These are phyloP conservation scores for Gouania willdenowi DNA, from an alignment of 2,797 vertebrate species.

Conservation along the genomic window DNA sequence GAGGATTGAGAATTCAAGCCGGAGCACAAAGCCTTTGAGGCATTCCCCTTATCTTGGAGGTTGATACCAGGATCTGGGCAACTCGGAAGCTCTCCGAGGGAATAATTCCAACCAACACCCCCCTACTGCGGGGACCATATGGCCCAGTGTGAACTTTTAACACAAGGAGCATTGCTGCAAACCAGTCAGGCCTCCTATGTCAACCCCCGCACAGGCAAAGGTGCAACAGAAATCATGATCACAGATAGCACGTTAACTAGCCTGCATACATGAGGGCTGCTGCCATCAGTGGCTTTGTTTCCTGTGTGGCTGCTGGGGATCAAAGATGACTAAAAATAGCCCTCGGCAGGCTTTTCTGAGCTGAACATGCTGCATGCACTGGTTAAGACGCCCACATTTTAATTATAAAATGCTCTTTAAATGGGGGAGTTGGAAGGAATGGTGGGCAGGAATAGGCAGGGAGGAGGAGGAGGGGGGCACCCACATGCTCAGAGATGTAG, in stretches of 20 bases:
- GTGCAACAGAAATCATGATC: constrained; percentile 42
- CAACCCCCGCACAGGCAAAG: constrained; percentile 28
- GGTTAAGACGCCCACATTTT: constrained; percentile 63
- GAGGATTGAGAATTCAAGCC: constrained; percentile 66
- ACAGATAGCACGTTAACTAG: constrained; percentile 47
- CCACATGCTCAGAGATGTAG: constrained; percentile 55
- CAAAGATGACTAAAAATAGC: constrained; percentile 72
- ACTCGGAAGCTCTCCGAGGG: constrained; percentile 61
- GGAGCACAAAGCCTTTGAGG: constrained; percentile 67
- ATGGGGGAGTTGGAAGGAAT: constrained; percentile 24
- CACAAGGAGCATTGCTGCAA: constrained; percentile 53
- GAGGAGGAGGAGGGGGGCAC: neutral
- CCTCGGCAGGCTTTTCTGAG: constrained; percentile 56
- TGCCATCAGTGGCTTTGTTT: constrained; percentile 51
- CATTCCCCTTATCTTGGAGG: constrained; percentile 59
- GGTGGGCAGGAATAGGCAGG: neutral
- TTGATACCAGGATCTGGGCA: constrained; percentile 61
- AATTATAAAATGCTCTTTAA: constrained; percentile 69
- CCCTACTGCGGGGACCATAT: constrained; percentile 70
- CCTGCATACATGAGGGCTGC: constrained; percentile 38
- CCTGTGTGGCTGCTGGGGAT: constrained; percentile 56
- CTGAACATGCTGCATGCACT: constrained; percentile 62
- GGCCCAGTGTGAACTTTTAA: constrained; percentile 75
- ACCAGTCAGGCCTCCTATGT: constrained; percentile 47
- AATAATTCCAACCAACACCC: constrained; percentile 67